Conservation (phyloP, 2,888 invertebrate genomes). For the Zonitis immaculata region DNA sequence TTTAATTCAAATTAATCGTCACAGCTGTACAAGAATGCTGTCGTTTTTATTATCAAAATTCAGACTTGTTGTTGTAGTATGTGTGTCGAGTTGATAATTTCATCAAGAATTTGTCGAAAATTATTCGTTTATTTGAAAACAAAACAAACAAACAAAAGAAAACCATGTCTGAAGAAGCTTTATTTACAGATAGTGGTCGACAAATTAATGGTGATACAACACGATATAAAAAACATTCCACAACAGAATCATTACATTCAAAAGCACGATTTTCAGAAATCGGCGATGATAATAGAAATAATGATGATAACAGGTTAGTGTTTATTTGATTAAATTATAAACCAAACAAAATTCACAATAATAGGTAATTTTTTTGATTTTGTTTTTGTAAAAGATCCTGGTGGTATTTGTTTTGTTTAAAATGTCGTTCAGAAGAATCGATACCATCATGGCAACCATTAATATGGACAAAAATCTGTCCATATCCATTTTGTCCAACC, state of each 20-base stretch:
- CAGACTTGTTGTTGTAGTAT: too few species aligned
- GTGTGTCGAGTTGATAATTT: too few species aligned
- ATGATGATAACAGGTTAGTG: slow-evolving; percentile 22
- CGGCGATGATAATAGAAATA: slow-evolving; percentile 23
- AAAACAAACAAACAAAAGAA: too few species aligned
- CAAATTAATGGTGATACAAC: slow-evolving; percentile 43
- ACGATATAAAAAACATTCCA: slow-evolving; percentile 44
- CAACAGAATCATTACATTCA: slow-evolving; percentile 46
- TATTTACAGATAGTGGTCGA: slow-evolving; percentile 41
- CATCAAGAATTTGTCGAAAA: too few species aligned
- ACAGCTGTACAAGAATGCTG: too few species aligned
- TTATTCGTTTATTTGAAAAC: too few species aligned
- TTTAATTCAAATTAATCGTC: too few species aligned
- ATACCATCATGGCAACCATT: slow-evolving; percentile 74
- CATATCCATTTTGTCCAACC: slow-evolving; percentile 80
- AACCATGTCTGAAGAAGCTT: slow-evolving; percentile 10
- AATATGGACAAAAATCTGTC: slow-evolving; percentile 75
- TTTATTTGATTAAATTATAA: neutral
- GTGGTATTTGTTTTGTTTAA: slow-evolving; percentile 76
- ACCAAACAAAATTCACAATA: neutral
- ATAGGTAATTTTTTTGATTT: neutral
- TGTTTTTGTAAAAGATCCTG: slow-evolving; percentile 59
- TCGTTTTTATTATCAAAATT: too few species aligned
- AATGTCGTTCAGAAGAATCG: slow-evolving; percentile 69
- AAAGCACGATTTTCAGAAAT: slow-evolving; percentile 42